Evolutionary conservation across 2,113 vertebrate species (phyloP), one percentile per base, ranked within the genome.

Genomic region (Psittacara wagleri): DNA sequence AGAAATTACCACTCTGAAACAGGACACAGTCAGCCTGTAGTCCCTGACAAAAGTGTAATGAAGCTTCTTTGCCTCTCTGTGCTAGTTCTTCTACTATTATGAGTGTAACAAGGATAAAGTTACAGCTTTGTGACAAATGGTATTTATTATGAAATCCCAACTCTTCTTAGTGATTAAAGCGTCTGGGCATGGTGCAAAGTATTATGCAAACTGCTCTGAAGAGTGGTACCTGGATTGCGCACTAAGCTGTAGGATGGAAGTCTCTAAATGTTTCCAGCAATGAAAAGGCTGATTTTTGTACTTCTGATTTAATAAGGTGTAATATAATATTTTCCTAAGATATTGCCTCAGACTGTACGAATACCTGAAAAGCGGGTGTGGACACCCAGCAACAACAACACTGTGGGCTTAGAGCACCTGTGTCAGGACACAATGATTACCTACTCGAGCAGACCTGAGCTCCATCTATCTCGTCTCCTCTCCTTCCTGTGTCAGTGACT

Each of bases 361-460:
- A 49, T 52, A 67, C 11, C 44, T 74, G 39, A 41, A 88, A 85
- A 67, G 37, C 52, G 10, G 24, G 57, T 37, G 35, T 59, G 61
- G 66, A 39, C 12, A 12, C 44, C 55, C 27, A 77, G 51, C 18
- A 66, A 33, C 11, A 61, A 4, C 31, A 16, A 13, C 10, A 19
- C 25, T 63, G 37, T n/a, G 37, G 13, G 31, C 33, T 46, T 29
- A 59, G 9, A 48, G n/a, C 9, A 35, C 12, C 18, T 46, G 13
- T 69, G 54, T 83, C 49, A 43, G 55, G 41, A 59, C 54, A 83
- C 16, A 64, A 10, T 4, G 3, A 31, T 37, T 39, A 31, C 22
- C 31, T 44, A 4, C 48, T n/a, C 0, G 0, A 81, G 41, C 39
- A 88, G 28, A 67, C 18, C 9, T 3, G 1, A 39, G 24, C 54